Base-by-base conservation (phyloP, 2,888 invertebrate genomes). In the Pristionchus arcanus region DNA sequence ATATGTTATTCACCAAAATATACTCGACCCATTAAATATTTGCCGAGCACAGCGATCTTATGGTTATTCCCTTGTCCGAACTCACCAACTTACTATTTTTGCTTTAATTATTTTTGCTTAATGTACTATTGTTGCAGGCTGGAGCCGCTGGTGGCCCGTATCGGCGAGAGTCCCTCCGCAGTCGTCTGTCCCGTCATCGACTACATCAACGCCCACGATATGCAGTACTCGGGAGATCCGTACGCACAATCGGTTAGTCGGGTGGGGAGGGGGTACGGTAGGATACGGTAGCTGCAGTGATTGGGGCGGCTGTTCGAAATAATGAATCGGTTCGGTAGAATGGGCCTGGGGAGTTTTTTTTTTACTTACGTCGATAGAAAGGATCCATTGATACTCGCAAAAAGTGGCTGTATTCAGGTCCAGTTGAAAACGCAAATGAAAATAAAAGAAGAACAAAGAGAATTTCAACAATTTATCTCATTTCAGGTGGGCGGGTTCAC, bases 101-200 rank as follows among this genome's bases (percentile, higher is more conserved):
- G n/a, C n/a, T n/a, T n/a, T n/a, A n/a, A n/a, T n/a, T n/a, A n/a
- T n/a, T n/a, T n/a, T n/a, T n/a, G n/a, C n/a, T n/a, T n/a, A n/a
- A n/a, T n/a, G n/a, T n/a, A n/a, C n/a, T n/a, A n/a, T n/a, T n/a
- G n/a, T 49, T 19, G n/a, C 84, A 96, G 97, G 97, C 96, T 98
- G 91, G 97, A 98, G 95, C 99, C 99, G 0, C 96, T 98, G 89
- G 96, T 98, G 92, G 97, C 97, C 92, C 96, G 98, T 89, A 97
- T 98, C 94, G 97, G 97, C 95, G 97, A 97, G 92, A 97, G 97
- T 59, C 96, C 97, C 0, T 97, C 97, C 53, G 97, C 97, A 19
- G 97, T 98, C 16, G 96, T 98, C 89, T 97, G 98, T 94, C 99
- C 99, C 83, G 97, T 98, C 93, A 99, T 99, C 92, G 99, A 99